Conservation (phyloP, 2,888 invertebrate genomes). For the Scaptomyza parva region DNA sequence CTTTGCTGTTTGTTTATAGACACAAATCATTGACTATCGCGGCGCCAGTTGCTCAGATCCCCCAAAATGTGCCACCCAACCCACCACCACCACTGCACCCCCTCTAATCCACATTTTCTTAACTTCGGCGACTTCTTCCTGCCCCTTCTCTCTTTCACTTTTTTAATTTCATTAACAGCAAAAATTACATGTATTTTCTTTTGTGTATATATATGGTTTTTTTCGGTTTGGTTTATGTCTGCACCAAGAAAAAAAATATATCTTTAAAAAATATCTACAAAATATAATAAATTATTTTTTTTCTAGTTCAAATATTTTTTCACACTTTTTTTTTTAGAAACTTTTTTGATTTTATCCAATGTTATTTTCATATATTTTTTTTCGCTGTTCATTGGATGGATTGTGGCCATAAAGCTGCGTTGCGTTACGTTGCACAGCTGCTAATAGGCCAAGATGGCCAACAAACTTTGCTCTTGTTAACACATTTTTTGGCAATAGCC, state of each 20-base stretch:
- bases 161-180: constrained; percentile 79
- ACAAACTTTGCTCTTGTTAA: constrained; percentile 66
- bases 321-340: too few species aligned
- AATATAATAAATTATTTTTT: too few species aligned
- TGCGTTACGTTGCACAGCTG: constrained; percentile 56
- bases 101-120: not conserved
- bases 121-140: constrained; percentile 18
- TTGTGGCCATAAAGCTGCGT: constrained; percentile 48
- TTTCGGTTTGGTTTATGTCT: constrained; percentile 25
- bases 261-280: not conserved
- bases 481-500: constrained; percentile 68
- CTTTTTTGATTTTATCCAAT: too few species aligned
- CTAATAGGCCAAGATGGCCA: constrained; percentile 65
- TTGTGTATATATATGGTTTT: constrained; percentile 22
- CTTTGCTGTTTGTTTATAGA: constrained; percentile 63
- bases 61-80: constrained; percentile 11
- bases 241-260: not conserved
- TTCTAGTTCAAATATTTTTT: too few species aligned
- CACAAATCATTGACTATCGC: constrained; percentile 78
- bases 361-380: not conserved
- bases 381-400: not conserved
- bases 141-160: constrained; percentile 7
- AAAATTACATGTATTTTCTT: constrained; percentile 64
- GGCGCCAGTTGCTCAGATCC: constrained; percentile 61
- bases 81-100: not conserved